A percentile compares a stretch with the other conserved stretches of the same genome.
Conservation (phyloP, 1,140 invertebrate genomes). For the Coelopa frigida region DNA sequence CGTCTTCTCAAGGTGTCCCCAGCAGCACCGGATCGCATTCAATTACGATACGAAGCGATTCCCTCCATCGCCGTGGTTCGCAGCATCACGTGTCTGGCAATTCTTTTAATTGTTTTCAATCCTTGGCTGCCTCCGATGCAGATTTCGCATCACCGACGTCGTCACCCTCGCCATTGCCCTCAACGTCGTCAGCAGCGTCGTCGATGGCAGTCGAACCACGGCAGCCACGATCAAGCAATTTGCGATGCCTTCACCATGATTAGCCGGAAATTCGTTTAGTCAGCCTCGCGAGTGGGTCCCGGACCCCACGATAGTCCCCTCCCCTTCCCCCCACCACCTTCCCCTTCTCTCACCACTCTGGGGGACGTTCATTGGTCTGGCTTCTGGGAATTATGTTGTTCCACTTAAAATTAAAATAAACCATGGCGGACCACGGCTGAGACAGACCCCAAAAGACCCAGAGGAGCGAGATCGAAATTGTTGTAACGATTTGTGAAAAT, state of each 20-base stretch:
- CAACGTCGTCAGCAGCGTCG: conserved; percentile 19
- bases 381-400: conserved; percentile 45
- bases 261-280: too few relatives aligned
- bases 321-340: too few relatives aligned
- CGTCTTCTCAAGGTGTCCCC: too few relatives aligned
- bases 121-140: conserved; percentile 13
- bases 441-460: not conserved
- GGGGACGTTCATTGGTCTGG: too few relatives aligned
- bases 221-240: conserved; percentile 40
- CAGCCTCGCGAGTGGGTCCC: too few relatives aligned
- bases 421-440: conserved; percentile 18
- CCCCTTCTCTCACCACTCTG: too few relatives aligned
- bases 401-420: conserved; percentile 44
- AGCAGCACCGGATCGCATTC: too few relatives aligned
- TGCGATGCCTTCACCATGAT: conserved; percentile 40
- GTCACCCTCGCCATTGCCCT: not conserved
- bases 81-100: too few relatives aligned
- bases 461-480: conserved; percentile 12
- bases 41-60: too few relatives aligned
- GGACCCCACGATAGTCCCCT: too few relatives aligned
- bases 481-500: conserved; percentile 44
- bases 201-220: conserved; percentile 12
- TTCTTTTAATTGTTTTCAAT: conserved; percentile 43
- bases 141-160: not conserved
- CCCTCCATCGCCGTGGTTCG: too few relatives aligned